A percentile compares a stretch with the other conserved stretches of the same genome.
phyloP scores from a whole-genome alignment of 2,888 invertebrate genomes.

The Idaea dimidiata region DNA sequence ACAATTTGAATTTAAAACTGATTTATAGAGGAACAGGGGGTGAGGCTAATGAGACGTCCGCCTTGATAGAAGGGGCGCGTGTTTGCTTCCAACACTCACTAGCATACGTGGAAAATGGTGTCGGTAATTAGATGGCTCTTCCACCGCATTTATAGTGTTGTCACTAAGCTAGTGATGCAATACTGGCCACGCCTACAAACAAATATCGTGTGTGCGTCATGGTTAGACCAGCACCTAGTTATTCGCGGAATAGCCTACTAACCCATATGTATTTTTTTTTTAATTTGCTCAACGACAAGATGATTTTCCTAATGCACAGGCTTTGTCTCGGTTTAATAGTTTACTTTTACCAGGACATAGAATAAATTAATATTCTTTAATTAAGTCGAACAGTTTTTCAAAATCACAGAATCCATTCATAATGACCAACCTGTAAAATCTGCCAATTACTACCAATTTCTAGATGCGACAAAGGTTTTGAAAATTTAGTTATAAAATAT shows the following conservation, averaged over 20 bases:
- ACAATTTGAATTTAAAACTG: constrained; percentile 80
- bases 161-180: constrained; percentile 40
- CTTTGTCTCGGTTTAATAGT: no score
- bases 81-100: constrained; percentile 57
- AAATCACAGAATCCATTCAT: no score
- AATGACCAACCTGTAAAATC: no score
- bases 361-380: no score
- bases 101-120: constrained; percentile 35
- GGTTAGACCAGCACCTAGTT: constrained; percentile 15
- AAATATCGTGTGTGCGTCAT: constrained; percentile 41
- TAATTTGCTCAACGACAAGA: no score
- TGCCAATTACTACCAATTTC: no score
- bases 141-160: not conserved
- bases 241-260: no score
- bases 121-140: not conserved
- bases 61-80: constrained; percentile 75
- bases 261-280: no score
- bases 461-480: not conserved
- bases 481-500: not conserved
- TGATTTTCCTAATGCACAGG: no score
- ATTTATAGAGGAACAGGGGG: constrained; percentile 77
- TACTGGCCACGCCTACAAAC: constrained; percentile 51
- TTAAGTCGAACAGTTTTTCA: no score
- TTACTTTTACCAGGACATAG: no score
- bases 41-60: constrained; percentile 80